A percentile compares a stretch with the other conserved stretches of the same genome.
phyloP scores from a whole-genome alignment of 2,797 vertebrate genomes.

The Erpetoichthys calabaricus region DNA sequence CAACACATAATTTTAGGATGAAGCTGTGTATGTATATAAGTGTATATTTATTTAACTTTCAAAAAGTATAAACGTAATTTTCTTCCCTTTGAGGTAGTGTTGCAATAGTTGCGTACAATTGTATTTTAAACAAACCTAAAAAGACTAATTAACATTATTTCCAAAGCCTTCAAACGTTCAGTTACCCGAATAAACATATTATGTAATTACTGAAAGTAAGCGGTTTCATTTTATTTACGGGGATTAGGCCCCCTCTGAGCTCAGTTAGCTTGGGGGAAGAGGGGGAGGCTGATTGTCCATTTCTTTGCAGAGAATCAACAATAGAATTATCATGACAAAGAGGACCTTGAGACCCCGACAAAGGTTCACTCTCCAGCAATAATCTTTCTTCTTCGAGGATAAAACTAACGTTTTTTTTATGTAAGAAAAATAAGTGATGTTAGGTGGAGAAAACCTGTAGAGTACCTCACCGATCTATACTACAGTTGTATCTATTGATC shows the following conservation, averaged over 20 bases:
- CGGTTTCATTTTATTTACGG: constrained; percentile 30
- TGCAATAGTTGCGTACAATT: no score
- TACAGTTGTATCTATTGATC: constrained; percentile 37
- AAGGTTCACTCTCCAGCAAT: constrained; percentile 34
- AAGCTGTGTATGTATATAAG: no score
- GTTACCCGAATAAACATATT: constrained; percentile 38
- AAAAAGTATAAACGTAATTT: no score
- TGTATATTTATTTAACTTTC: no score
- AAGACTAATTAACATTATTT: background rate
- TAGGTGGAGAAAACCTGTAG: constrained; percentile 27
- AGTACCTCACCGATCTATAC: constrained; percentile 29
- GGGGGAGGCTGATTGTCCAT: constrained; percentile 40
- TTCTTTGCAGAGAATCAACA: constrained; percentile 45
- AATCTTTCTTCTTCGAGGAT: constrained; percentile 30
- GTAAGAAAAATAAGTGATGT: constrained; percentile 21
- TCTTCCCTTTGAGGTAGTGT: no score
- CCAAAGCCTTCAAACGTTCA: constrained; percentile 1
- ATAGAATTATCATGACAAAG: constrained; percentile 60
- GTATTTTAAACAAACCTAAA: no score
- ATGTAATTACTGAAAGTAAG: constrained; percentile 37
- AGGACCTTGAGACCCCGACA: constrained; percentile 32
- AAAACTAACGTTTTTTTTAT: constrained; percentile 28
- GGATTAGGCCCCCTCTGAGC: constrained; percentile 34
- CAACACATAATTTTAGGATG: no score
- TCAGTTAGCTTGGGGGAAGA: constrained; percentile 38